Conservation (phyloP, 2,888 invertebrate genomes). For the Sympetrum striolatum region DNA sequence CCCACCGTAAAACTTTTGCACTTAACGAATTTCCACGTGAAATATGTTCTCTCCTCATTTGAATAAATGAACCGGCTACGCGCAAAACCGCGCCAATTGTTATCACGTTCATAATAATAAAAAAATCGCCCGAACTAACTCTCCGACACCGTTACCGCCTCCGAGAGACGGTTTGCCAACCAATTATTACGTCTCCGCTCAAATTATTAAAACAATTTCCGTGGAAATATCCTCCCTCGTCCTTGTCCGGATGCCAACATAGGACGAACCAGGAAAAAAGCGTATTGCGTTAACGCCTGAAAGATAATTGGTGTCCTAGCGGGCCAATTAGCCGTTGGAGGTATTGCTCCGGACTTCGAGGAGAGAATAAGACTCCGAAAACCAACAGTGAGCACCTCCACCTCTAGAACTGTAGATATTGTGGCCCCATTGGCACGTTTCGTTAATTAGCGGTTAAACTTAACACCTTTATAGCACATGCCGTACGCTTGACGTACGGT, state of each 20-base stretch:
- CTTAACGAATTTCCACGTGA: too few relatives aligned
- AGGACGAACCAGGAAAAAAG: not conserved
- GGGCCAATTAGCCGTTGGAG: not conserved
- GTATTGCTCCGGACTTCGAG: not conserved
- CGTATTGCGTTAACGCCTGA: not conserved
- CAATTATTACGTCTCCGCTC: not conserved
- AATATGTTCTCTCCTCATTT: not conserved
- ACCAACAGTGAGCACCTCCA: too few relatives aligned
- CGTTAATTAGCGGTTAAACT: conserved; percentile 13
- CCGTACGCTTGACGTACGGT: conserved; percentile 17
- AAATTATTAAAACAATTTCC: not conserved
- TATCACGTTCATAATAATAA: not conserved
- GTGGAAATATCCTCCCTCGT: not conserved
- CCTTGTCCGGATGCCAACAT: not conserved
- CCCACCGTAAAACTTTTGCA: too few relatives aligned
- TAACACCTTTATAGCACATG: conserved; percentile 21
- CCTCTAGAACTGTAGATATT: not conserved
- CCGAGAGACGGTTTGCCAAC: not conserved
- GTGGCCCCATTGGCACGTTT: conserved; percentile 7
- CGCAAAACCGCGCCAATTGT: not conserved
- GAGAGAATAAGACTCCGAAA: too few relatives aligned
- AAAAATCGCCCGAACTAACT: not conserved
- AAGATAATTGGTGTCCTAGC: not conserved
- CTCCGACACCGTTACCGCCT: not conserved
- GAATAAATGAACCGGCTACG: not conserved